These are phyloP conservation scores for Microcebus jonahi DNA, from an alignment of 2,113 vertebrate genomes.

Conservation along the genomic window DNA sequence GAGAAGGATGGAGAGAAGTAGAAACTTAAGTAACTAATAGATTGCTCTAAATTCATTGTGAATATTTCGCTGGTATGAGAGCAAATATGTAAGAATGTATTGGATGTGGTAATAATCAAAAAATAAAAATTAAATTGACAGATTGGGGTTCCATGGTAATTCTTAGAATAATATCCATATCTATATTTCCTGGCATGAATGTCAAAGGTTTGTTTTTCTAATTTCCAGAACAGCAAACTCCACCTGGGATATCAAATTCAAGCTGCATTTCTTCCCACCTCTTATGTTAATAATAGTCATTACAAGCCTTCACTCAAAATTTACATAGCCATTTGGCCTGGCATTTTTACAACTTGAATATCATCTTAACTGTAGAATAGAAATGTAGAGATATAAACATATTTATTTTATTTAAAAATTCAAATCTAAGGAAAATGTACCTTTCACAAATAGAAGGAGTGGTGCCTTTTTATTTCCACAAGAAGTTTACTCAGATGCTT, in stretches of 20 bases:
- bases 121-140: constrained; percentile 25
- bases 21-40: background rate
- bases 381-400: background rate
- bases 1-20: background rate
- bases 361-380: background rate
- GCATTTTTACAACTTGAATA: background rate
- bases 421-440: background rate
- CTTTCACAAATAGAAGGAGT: background rate
- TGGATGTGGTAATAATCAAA: background rate
- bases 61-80: background rate
- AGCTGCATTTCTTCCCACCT: background rate
- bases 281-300: background rate
- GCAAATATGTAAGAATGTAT: background rate
- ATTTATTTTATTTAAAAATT: background rate
- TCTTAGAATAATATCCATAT: constrained; percentile 29
- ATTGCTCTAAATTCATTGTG: background rate
- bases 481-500: background rate
- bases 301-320: background rate
- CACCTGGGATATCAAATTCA: constrained; percentile 35
- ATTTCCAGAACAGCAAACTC: constrained; percentile 24
- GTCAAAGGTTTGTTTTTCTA: constrained; percentile 53
- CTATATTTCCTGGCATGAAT: background rate
- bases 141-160: constrained; percentile 33
- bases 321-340: background rate
- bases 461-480: background rate